Conservation (phyloP, 2,888 invertebrate genomes). For the Dicycla oo region DNA sequence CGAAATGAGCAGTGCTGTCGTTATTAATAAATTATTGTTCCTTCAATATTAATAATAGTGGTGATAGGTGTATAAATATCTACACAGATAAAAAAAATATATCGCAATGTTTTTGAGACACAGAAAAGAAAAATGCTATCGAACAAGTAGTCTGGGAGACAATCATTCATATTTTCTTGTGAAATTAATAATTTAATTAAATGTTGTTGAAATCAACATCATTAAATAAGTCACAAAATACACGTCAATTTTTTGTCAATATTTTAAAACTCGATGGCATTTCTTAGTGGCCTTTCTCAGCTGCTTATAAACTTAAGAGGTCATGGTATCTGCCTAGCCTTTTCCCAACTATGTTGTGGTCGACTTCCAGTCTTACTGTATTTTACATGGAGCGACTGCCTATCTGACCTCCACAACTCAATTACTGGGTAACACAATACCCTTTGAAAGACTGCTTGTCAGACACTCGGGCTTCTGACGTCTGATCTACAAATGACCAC, state of each 20-base stretch:
- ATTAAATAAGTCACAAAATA: too few species aligned
- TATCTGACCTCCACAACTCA: too few species aligned
- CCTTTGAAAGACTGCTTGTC: too few species aligned
- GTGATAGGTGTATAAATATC: slow-evolving; percentile 28
- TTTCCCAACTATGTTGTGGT: too few species aligned
- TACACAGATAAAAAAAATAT: background rate
- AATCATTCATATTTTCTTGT: too few species aligned
- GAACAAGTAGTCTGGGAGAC: background rate
- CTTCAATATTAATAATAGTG: slow-evolving; percentile 34
- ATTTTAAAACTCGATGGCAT: background rate
- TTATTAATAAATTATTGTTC: slow-evolving; percentile 41
- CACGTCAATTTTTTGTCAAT: background rate
- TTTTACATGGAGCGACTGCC: too few species aligned
- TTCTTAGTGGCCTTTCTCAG: background rate
- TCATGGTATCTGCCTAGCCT: background rate
- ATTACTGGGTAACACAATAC: too few species aligned
- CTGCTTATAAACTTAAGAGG: background rate
- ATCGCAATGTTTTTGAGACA: background rate
- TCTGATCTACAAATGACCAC: too few species aligned
- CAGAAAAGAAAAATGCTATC: background rate
- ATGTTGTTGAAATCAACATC: too few species aligned
- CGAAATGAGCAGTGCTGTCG: slow-evolving; percentile 44
- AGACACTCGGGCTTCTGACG: too few species aligned
- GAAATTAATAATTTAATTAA: background rate
- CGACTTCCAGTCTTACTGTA: too few species aligned